Conservation (phyloP, 2,888 invertebrate genomes). For the Orthonevra nobilis region DNA sequence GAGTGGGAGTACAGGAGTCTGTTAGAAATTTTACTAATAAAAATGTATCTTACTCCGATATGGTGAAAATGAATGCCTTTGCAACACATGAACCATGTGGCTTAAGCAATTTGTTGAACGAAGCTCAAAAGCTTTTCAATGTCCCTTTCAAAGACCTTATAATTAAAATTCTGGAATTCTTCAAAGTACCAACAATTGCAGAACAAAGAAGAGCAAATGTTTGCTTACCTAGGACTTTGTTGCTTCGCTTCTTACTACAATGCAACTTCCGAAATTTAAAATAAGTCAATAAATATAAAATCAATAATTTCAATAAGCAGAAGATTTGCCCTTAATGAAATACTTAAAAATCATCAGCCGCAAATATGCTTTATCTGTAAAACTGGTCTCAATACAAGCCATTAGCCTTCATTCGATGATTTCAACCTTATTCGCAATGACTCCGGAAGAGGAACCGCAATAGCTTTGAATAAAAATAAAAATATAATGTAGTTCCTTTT, state of each 20-base stretch:
- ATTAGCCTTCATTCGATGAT: background rate
- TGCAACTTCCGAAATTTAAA: background rate
- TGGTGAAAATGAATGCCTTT: no score
- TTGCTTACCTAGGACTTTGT: slow-evolving; percentile 18
- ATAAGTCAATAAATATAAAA: slow-evolving; percentile 13
- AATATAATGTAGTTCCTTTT: background rate
- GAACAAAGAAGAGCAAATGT: no score
- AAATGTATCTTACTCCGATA: slow-evolving; percentile 11
- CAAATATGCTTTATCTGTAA: slow-evolving; percentile 14
- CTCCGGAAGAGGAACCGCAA: no score
- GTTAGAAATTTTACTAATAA: no score
- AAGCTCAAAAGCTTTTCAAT: no score
- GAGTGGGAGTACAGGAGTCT: no score
- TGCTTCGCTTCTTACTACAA: slow-evolving; percentile 13
- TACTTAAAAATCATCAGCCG: slow-evolving; percentile 2
- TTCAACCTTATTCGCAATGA: background rate
- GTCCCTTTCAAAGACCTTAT: no score
- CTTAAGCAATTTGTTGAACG: slow-evolving; percentile 19
- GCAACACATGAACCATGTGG: no score
- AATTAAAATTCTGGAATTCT: no score
- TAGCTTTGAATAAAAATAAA: no score
- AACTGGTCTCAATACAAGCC: background rate
- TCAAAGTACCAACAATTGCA: background rate
- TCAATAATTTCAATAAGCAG: slow-evolving; percentile 16
- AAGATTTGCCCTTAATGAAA: background rate